Percentiles rank a stretch among this genome's conserved stretches.
Evolutionary conservation across 2,888 invertebrate species (phyloP).

Genomic region (Cosmia pyralina): DNA sequence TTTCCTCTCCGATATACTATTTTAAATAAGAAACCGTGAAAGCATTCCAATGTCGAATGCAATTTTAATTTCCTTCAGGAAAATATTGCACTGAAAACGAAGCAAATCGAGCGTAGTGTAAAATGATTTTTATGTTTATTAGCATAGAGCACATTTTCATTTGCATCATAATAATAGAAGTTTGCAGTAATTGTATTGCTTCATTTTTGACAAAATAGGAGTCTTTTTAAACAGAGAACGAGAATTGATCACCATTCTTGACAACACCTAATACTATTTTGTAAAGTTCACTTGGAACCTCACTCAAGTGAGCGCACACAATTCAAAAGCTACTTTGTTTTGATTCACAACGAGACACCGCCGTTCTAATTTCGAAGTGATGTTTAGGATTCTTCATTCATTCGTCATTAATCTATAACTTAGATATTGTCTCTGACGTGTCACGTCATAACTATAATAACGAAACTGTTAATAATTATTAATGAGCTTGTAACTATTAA

Average conservation of each 20-base stretch:
- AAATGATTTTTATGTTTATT: background rate
- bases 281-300: background rate
- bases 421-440: background rate
- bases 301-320: constrained; percentile 1
- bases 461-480: background rate
- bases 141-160: background rate
- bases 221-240: background rate
- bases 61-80: constrained; percentile 6
- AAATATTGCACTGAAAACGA: constrained; percentile 6
- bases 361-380: background rate
- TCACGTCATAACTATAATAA: background rate
- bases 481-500: constrained; percentile 12
- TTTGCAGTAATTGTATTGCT: background rate
- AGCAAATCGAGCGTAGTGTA: background rate
- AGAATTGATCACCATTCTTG: background rate
- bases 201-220: background rate
- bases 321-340: background rate
- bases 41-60: constrained; percentile 5
- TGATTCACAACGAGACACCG: background rate
- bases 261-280: background rate
- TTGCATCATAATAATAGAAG: background rate
- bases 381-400: background rate
- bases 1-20: constrained; percentile 1
- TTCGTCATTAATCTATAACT: background rate
- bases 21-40: constrained; percentile 10